Conservation (phyloP, 2,797 vertebrate genomes). For the Helostoma temminkii region DNA sequence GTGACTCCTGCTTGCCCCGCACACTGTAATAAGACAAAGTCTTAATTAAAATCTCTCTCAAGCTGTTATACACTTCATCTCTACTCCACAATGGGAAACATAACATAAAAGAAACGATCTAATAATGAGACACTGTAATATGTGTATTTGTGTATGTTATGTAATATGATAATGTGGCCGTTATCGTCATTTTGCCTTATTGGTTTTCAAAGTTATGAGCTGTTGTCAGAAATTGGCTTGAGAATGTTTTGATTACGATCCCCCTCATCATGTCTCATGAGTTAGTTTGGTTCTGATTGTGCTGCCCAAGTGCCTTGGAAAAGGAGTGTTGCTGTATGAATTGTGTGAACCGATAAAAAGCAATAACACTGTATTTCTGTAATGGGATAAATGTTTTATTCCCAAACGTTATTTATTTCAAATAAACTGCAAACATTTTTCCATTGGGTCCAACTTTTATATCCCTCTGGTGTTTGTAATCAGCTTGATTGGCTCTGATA, state of each 20-base stretch:
- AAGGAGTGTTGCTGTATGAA: conserved; percentile 3
- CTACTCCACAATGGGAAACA: conserved; percentile 21
- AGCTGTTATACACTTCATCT: conserved; percentile 21
- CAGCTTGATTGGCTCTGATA: conserved; percentile 30
- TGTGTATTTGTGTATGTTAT: conserved; percentile 3
- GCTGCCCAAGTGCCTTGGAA: conserved; percentile 50
- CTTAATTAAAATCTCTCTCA: conserved; percentile 36
- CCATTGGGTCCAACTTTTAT: conserved; percentile 6
- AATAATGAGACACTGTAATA: conserved; percentile 14
- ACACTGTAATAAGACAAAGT: conserved; percentile 17
- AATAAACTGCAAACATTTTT: conserved; percentile 15
- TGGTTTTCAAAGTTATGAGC: conserved; percentile 37
- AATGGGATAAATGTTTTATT: conserved; percentile 35
- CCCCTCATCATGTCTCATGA: conserved; percentile 20
- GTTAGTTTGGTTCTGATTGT: conserved; percentile 26
- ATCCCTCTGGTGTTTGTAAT: conserved; percentile 43
- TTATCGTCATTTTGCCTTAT: conserved; percentile 39
- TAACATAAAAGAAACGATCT: conserved; percentile 36
- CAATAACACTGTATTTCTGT: conserved; percentile 50
- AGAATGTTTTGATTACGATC: conserved; percentile 27
- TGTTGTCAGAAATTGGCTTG: conserved; percentile 40
- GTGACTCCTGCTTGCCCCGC: conserved; percentile 6
- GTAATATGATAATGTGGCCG: conserved; percentile 30
- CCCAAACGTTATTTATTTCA: conserved; percentile 53
- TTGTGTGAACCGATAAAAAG: conserved; percentile 31